Evolutionary conservation across 2,888 invertebrate genomes (phyloP), one percentile per base, ranked within the genome.

Genomic region (Plebejus anna): DNA sequence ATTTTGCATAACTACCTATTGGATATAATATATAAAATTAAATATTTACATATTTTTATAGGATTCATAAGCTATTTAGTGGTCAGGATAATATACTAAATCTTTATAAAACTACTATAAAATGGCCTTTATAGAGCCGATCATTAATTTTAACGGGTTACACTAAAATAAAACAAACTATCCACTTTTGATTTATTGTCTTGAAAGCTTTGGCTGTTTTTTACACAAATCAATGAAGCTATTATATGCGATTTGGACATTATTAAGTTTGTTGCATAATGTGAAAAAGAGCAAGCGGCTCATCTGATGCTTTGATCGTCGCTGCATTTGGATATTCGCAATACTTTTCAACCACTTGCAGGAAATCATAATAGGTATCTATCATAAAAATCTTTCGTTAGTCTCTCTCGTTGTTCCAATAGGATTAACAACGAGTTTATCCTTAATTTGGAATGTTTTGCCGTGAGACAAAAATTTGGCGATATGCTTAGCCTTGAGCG

Each of bases 201-300:
- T 13, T 42, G 84, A 87, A 88, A 85, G 88, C 86, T 93, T 92
- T 92, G 92, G 88, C 89, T 90, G 91, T 93, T 93, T 94, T 94
- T 11, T 66, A 13, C 9, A 59, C 22, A 22, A n/a, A 22, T 59
- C 4, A 13, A 55, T 55, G 16, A 55, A 55, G 55, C 13, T 4
- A 55, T 55, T 51, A 47, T 13, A 13, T 51, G 13, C 13, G 2
- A 51, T 51, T 51, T 51, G 13, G 51, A 42, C 42, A 42, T 42
- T 7, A 7, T 42, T 42, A 42, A 47, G 47, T 47, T 47, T 47
- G 47, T 9, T 42, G 7, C 9, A 47, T 47, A 47, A 9, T 47
- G 47, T 47, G 47, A 42, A 47, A 47, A 47, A 9, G 38, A 38
- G 9, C 47, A 47, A 47, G 47, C 47, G 47, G 47, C 9, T 11